Evolutionary conservation across 53 echinoderm and acorn worm species (phyloP), one percentile per base, ranked within the genome.

Genomic region (Hippasteria phrygiana): DNA sequence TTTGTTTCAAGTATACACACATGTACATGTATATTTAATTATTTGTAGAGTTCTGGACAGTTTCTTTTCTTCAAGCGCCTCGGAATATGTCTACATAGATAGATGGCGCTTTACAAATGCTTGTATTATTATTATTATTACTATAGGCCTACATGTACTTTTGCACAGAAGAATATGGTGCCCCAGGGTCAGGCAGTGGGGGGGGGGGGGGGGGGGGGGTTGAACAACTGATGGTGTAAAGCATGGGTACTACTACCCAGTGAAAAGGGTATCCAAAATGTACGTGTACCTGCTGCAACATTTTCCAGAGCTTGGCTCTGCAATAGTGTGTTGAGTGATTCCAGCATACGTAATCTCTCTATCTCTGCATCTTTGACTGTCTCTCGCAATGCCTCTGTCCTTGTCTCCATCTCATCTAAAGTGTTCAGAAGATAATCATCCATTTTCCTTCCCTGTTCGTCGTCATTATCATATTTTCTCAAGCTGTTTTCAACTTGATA

Each of bases 351-450:
- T 42, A 43, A 42, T 71, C 87, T 93, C 43, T 97, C 94, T 24
- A 90, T 92, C 20, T 89, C 81, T 9, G 93, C 75, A 18, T 87
- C 59, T 83, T 88, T 88, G 29, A 95, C 97, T 5, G 86, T 87
- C 46, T 97, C 91, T 28, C 97, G 83, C 75, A 97, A 82, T 59
- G 78, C 87, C 79, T 97, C 97, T 0, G 95, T 95, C 59, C 91
- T 73, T 69, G 70, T 83, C 64, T 97, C 97, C 43, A 97, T 70
- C n/a, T 92, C 93, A 87, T 97, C 97, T 43, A 97, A 83, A 0
- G 95, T 92, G 37, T 88, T 62, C 73, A 93, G 48, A 13, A 93
- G 62, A 59, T 63, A 93, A 35, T 93, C 65, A 33, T 90, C 86
- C 28, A 71, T 26, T 6, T 71, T 71, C 3, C 34, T 46, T 37